Base-by-base conservation (phyloP, 2,113 vertebrate species). In the human region DNA sequence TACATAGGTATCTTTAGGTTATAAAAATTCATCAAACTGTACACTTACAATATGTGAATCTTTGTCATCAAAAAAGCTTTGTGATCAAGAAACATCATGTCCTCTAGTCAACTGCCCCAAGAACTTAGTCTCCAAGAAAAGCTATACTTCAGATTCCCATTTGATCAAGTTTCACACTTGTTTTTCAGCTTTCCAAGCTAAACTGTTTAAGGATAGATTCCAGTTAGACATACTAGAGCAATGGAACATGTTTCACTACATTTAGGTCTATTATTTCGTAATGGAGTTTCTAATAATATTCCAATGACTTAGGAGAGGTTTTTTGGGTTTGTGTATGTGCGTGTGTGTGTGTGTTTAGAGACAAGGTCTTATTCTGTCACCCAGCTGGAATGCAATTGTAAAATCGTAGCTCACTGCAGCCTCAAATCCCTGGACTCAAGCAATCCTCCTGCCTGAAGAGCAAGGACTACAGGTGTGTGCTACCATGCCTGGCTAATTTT, bases 51-150 rank as follows among this genome's bases (percentile, higher is more conserved):
- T 89, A 85, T 72, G 50, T 72, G 59, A 96, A 86, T 64, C 16
- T 75, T 86, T 66, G 13, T 50, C 30, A 88, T 87, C 55, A 96
- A 89, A 83, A 23, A 82, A 95, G 22, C 35, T 82, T 92, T 93
- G 35, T 80, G 68, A 95, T 97, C 90, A 96, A 93, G 78, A 76
- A 94, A 93, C 6, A 52, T 59, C 70, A 90, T 55, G 72, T 90
- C 73, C 38, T 96, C 66, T 75, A 96, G 27, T 93, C 88, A 94
- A 88, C 8, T 93, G 72, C 27, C 78, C 22, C 35, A 88, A 75
- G 32, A 93, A 95, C 90, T 93, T 81, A 88, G 84, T 88, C 27
- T 86, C 50, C n/a, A 18, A 96, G 32, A 96, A 97, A 96, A 83
- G 52, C 59, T 84, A 83, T 27, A 78, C 59, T 50, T 87, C 75